Conservation (phyloP, 2,888 invertebrate genomes). For the Cryptocheilus praepositus region DNA sequence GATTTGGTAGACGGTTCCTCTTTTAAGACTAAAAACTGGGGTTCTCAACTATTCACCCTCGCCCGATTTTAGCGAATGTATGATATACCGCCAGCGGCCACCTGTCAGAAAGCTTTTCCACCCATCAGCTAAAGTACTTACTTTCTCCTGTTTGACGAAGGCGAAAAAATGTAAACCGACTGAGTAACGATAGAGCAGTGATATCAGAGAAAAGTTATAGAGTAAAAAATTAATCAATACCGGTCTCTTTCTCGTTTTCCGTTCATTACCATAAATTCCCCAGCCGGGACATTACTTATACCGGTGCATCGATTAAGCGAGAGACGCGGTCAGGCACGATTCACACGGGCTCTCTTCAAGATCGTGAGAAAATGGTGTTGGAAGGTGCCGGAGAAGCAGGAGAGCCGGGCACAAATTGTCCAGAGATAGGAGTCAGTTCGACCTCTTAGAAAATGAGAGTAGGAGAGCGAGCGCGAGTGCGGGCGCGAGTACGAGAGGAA, state of each 20-base stretch:
- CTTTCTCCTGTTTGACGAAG: no score
- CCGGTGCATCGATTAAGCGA: slow-evolving; percentile 41
- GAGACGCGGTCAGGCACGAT: slow-evolving; percentile 44
- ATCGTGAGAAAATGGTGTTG: slow-evolving; percentile 51
- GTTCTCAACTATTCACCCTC: slow-evolving; percentile 35
- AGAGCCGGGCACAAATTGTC: slow-evolving; percentile 50
- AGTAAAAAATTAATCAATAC: no score
- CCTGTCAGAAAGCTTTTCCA: no score
- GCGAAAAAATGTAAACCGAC: no score
- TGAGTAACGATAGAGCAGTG: not conserved
- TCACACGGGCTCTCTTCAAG: slow-evolving; percentile 29
- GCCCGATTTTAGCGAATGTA: not conserved
- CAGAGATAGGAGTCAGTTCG: slow-evolving; percentile 55
- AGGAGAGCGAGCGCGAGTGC: slow-evolving; percentile 19
- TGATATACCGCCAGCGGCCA: slow-evolving; percentile 11
- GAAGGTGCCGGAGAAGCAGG: slow-evolving; percentile 21
- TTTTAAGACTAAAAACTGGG: slow-evolving; percentile 25
- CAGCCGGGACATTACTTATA: slow-evolving; percentile 27
- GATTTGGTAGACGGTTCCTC: slow-evolving; percentile 38
- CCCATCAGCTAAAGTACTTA: no score
- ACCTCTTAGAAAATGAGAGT: slow-evolving; percentile 53
- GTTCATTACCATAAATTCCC: slow-evolving; percentile 33
- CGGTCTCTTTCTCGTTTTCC: slow-evolving; percentile 2
- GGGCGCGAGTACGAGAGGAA: slow-evolving; percentile 51
- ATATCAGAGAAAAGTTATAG: slow-evolving; percentile 3